Evolutionary conservation across 1,140 invertebrate genomes (phyloP), one percentile per base, ranked within the genome.

Genomic region (Drosophila teissieri): DNA sequence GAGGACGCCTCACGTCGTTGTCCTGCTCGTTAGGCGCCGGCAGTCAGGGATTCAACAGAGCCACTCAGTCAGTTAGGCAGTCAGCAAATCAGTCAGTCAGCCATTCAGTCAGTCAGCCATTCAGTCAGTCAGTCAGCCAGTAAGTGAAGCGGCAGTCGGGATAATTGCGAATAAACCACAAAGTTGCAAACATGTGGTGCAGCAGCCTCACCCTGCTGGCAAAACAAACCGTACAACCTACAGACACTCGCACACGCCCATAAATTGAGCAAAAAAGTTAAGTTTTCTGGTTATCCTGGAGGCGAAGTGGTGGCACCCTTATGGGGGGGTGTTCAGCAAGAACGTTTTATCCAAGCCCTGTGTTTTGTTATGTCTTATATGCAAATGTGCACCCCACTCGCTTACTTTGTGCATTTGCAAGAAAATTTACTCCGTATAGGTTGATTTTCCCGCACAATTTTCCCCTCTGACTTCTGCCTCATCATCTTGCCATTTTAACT

Each of bases 151-250:
- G 49, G 67, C 51, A 63, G 73, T 60, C 46, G 70, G 84, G 77
- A 89, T 89, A 89, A 89, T 89, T 89, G 88, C 85, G 89, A 89
- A 89, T 78, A 89, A 89, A 74, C 84, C 85, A 90, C 84, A 90
- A 89, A 80, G 77, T 89, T 89, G 80, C 85, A 89, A 89, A 79
- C 86, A 90, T 90, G 74, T 80, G 78, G 70, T 75, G 70, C 78
- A 72, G 80, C 67, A 72, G 80, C 67, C 78, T 65, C 63, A 54
- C 54, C 51, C 74, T 52, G 51, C 44, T 58, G 44, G 63, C 60
- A 51, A 39, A 27, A 40, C 54, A 61, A n/a, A 7, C 34, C 15
- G n/a, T 42, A 40, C 31, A 22, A 49, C 19, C 1, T 19, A 44
- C 54, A 53, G 51, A 37, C 34, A 54, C 65, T 65, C 46, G 75